Conservation (phyloP, 2,797 vertebrate species). For the Mormyrus proboscirostris region DNA sequence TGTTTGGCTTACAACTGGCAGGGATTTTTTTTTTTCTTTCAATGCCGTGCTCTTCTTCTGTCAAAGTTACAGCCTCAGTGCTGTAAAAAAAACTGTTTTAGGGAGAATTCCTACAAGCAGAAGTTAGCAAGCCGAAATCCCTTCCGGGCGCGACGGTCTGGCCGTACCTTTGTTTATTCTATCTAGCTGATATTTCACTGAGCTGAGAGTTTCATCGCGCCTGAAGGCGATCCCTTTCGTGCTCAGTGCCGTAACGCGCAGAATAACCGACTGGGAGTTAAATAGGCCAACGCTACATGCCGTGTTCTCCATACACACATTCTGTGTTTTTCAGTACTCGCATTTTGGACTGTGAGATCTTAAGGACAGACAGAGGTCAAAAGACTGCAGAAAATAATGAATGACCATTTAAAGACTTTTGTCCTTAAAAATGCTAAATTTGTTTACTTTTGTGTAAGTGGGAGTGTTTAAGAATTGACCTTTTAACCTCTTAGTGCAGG, state of each 20-base stretch:
- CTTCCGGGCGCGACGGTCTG: background rate
- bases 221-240: background rate
- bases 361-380: background rate
- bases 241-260: background rate
- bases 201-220: background rate
- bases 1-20: background rate
- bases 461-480: background rate
- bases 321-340: background rate
- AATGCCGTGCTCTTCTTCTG: background rate
- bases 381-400: background rate
- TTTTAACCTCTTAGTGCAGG: background rate
- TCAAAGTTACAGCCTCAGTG: background rate
- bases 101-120: background rate
- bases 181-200: background rate
- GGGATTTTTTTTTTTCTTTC: background rate
- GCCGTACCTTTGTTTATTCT: background rate
- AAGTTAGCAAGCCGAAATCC: background rate
- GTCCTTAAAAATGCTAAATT: background rate
- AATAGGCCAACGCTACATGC: background rate
- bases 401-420: background rate
- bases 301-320: background rate
- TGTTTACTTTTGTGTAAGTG: background rate
- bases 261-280: background rate
- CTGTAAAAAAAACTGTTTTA: background rate
- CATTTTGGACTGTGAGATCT: background rate